phyloP scores from a whole-genome alignment of 2,797 vertebrate species.

The Arrhamphus sclerolepis region DNA sequence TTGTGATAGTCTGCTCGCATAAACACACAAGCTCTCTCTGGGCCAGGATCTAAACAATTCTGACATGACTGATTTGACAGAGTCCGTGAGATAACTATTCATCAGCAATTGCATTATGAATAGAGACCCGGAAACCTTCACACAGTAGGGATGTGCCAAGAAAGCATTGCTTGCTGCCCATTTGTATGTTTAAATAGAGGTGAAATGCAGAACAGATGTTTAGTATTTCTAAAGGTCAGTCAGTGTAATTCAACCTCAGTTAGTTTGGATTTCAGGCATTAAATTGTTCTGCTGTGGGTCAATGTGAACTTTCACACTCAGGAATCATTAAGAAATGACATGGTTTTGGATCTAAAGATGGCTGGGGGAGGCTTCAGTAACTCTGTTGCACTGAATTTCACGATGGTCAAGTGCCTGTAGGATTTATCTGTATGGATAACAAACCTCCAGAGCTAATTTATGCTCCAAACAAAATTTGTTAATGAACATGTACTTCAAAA shows the following conservation, averaged over 20 bases:
- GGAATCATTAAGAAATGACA: slow-evolving; percentile 38
- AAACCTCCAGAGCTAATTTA: neutral
- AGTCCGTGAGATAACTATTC: slow-evolving; percentile 79
- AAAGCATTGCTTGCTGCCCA: slow-evolving; percentile 52
- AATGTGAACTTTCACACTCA: slow-evolving; percentile 59
- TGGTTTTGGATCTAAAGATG: slow-evolving; percentile 10
- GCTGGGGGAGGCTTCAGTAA: slow-evolving; percentile 3
- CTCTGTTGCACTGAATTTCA: slow-evolving; percentile 8
- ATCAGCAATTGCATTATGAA: slow-evolving; percentile 68
- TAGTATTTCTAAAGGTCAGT: slow-evolving; percentile 57
- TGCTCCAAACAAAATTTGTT: slow-evolving; percentile 20
- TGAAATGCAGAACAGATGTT: slow-evolving; percentile 60
- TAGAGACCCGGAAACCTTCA: slow-evolving; percentile 66
- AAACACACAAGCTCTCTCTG: slow-evolving; percentile 69
- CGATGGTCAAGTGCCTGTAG: slow-evolving; percentile 2
- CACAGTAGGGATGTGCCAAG: slow-evolving; percentile 49
- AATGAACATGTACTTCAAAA: slow-evolving; percentile 27
- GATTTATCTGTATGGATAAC: neutral
- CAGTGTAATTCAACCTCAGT: slow-evolving; percentile 61
- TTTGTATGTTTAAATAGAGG: slow-evolving; percentile 55
- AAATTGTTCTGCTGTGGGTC: slow-evolving; percentile 69
- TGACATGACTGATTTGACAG: slow-evolving; percentile 80
- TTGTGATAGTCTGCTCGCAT: slow-evolving; percentile 70
- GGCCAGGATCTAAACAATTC: slow-evolving; percentile 79
- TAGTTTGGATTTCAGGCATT: slow-evolving; percentile 53